These are phyloP conservation scores for Drosophila birchii DNA, from an alignment of 2,888 invertebrate species.

Conservation along the genomic window DNA sequence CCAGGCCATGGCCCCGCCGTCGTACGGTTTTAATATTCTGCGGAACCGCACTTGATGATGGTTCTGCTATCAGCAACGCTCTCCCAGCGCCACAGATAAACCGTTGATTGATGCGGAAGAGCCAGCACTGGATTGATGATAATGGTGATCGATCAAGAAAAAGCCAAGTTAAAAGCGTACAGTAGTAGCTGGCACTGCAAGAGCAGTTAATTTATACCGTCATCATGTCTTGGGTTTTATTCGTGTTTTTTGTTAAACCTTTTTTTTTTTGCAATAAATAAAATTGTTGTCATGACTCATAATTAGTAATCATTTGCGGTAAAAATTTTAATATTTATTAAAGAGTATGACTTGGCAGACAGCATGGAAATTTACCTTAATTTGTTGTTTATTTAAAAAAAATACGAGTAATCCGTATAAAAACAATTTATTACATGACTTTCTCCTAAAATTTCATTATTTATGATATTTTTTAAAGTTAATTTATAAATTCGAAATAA, in stretches of 20 bases:
- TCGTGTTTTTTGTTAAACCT: not conserved
- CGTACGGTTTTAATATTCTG: conserved; percentile 59
- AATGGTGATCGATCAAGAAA: conserved; percentile 62
- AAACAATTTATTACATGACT: not conserved
- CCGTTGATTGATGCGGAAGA: conserved; percentile 69
- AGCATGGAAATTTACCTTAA: not conserved
- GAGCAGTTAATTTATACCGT: not conserved
- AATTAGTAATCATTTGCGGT: conserved; percentile 13
- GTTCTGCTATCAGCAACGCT: conserved; percentile 40
- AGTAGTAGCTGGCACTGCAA: conserved; percentile 7
- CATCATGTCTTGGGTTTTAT: conserved; percentile 2
- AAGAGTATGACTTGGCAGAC: not conserved
- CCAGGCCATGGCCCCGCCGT: conserved; percentile 1
- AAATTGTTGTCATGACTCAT: conserved; percentile 7
- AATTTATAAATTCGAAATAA: not conserved
- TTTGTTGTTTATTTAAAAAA: not conserved
- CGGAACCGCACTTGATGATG: conserved; percentile 44
- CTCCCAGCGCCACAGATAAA: conserved; percentile 41
- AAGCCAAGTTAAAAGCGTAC: conserved; percentile 31
- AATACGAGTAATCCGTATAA: not conserved
- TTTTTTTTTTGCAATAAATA: not conserved
- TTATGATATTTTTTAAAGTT: too few species aligned
- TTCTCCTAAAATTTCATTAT: not conserved
- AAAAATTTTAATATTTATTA: not conserved
- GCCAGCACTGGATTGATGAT: conserved; percentile 29